Percentiles rank a stretch among this genome's conserved stretches.
phyloP scores from a whole-genome alignment of 2,797 vertebrate species.

The Siniperca undulata region DNA sequence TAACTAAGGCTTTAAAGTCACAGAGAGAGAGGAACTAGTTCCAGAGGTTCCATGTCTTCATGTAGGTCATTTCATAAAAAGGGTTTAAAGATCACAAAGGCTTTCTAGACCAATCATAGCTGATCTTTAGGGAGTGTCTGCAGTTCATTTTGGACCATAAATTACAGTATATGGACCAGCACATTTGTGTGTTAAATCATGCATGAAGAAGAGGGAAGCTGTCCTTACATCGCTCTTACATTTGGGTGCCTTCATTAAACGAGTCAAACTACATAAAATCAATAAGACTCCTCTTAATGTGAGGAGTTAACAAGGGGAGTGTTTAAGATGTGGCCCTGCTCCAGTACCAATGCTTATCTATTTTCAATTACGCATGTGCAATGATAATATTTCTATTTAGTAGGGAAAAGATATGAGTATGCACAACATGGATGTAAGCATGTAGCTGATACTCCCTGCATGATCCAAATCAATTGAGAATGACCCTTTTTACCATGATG shows the following conservation, averaged over 20 bases:
- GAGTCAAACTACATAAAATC: slow-evolving; percentile 17
- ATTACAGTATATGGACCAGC: slow-evolving; percentile 23
- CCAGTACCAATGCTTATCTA: neutral
- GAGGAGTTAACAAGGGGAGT: neutral
- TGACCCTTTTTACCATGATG: neutral
- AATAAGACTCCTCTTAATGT: slow-evolving; percentile 2
- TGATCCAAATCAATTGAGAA: neutral
- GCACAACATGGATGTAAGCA: neutral
- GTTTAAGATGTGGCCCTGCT: slow-evolving; percentile 1
- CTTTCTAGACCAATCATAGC: slow-evolving; percentile 47
- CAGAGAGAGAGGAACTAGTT: slow-evolving; percentile 26
- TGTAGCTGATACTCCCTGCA: neutral
- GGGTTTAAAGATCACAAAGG: slow-evolving; percentile 65
- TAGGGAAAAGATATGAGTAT: neutral
- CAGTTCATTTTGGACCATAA: slow-evolving; percentile 43
- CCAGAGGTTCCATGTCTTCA: slow-evolving; percentile 46
- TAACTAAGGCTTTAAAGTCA: slow-evolving; percentile 62
- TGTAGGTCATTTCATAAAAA: slow-evolving; percentile 67
- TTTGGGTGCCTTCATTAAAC: slow-evolving; percentile 33
- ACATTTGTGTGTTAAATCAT: slow-evolving; percentile 54
- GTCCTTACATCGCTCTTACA: slow-evolving; percentile 41
- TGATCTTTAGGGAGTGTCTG: slow-evolving; percentile 35
- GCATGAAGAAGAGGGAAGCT: slow-evolving; percentile 43
- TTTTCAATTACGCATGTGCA: neutral
- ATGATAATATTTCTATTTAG: neutral